Evolutionary conservation across 1,140 invertebrate genomes (phyloP).

Genomic region (Pissodes strobi): DNA sequence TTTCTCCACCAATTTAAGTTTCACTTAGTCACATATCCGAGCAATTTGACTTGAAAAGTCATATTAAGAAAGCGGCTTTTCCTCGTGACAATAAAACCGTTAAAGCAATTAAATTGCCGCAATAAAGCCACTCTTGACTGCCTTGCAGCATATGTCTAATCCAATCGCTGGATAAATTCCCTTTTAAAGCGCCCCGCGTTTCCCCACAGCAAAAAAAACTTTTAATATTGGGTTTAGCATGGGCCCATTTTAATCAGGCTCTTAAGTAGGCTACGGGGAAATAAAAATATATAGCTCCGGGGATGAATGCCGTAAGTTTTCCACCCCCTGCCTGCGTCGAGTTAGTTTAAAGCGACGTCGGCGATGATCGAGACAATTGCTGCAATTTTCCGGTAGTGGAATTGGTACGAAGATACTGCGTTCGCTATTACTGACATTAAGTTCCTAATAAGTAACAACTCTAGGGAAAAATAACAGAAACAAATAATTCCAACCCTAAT

Average conservation of each 20-base stretch:
- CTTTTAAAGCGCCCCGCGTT: constrained; percentile 30
- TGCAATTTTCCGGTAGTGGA: constrained; percentile 51
- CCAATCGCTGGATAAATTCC: constrained; percentile 38
- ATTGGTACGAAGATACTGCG: constrained; percentile 29
- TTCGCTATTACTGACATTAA: too few species aligned
- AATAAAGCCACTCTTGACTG: constrained; percentile 33
- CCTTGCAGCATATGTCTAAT: constrained; percentile 36
- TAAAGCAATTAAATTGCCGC: constrained; percentile 30
- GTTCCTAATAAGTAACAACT: too few species aligned
- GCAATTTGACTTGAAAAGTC: background rate
- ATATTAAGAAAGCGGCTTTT: constrained; percentile 1
- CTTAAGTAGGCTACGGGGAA: constrained; percentile 56
- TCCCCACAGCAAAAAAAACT: constrained; percentile 25
- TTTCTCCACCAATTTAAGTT: too few species aligned
- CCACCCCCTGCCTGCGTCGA: constrained; percentile 18
- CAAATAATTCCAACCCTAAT: too few species aligned
- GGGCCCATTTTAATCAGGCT: constrained; percentile 56
- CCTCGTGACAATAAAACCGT: constrained; percentile 24
- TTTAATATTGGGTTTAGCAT: constrained; percentile 54
- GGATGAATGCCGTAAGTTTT: constrained; percentile 26
- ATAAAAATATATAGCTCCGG: constrained; percentile 55
- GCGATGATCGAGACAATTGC: constrained; percentile 55
- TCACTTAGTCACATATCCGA: background rate
- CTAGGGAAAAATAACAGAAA: too few species aligned
- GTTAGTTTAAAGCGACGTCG: constrained; percentile 50